Conservation (phyloP, 1,140 invertebrate genomes). For the Planococcus citri region DNA sequence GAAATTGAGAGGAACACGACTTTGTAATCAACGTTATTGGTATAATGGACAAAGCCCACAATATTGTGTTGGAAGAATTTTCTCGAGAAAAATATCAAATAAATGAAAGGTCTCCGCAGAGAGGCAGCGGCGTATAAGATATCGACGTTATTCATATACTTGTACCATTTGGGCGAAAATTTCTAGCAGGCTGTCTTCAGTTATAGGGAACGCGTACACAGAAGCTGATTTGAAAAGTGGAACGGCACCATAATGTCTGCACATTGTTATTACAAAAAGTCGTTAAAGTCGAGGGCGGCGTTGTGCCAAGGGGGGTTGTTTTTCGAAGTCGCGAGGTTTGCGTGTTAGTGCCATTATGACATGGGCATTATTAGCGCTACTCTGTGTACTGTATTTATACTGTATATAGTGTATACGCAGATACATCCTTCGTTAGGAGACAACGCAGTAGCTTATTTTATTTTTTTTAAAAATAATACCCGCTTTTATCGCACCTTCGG, state of each 20-base stretch:
- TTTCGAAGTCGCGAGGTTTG: neutral
- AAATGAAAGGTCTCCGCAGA: too few species aligned
- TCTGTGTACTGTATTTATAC: too few species aligned
- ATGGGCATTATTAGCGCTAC: neutral
- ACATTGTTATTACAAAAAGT: neutral
- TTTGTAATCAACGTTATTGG: too few species aligned
- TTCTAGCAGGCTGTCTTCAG: neutral
- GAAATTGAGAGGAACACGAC: too few species aligned
- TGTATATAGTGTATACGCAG: too few species aligned
- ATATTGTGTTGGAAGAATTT: too few species aligned
- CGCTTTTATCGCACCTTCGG: too few species aligned
- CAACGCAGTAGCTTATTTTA: too few species aligned
- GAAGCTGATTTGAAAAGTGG: constrained; percentile 1
- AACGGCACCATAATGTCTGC: constrained; percentile 1
- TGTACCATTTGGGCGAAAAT: neutral
- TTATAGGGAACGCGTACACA: neutral
- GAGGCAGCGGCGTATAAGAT: neutral
- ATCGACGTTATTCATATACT: neutral
- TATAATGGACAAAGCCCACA: too few species aligned
- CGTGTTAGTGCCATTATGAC: neutral
- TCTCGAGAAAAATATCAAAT: too few species aligned
- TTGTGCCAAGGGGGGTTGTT: neutral
- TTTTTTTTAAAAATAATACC: too few species aligned
- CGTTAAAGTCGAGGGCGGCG: neutral
- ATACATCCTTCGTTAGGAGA: too few species aligned